Evolutionary conservation across 1,140 invertebrate species (phyloP).

Genomic region (Coenobita brevimanus): DNA sequence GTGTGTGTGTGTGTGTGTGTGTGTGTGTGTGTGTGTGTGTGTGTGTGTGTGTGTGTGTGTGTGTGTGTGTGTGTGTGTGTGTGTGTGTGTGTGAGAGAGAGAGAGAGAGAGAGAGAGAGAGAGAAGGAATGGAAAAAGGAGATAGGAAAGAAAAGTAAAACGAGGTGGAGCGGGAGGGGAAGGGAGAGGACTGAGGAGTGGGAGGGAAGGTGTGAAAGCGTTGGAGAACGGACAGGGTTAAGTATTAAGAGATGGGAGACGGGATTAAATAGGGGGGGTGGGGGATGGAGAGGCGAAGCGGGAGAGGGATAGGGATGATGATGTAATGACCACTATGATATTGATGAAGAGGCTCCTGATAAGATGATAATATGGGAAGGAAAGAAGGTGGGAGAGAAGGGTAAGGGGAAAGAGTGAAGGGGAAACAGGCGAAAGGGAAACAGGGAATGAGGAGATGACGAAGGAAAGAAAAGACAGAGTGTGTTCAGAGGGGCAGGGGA

Average conservation of each 20-base stretch:
- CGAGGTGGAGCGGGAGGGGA: neutral
- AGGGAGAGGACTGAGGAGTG: neutral
- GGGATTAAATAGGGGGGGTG: no score
- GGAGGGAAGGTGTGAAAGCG: neutral
- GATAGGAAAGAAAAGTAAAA: neutral
- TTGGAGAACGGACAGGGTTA: neutral
- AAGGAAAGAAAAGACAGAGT: slow-evolving; percentile 2
- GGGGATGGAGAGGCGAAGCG: no score
- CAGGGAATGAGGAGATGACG: neutral
- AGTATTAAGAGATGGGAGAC: no score
- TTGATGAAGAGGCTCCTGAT: no score
- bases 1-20: slow-evolving; percentile 20
- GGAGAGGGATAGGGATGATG: no score
- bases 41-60: slow-evolving; percentile 12
- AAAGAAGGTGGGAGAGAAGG: neutral
- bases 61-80: slow-evolving; percentile 18
- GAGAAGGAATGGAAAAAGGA: neutral
- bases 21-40: no score
- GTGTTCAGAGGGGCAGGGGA: slow-evolving; percentile 9
- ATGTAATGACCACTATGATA: no score
- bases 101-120: neutral
- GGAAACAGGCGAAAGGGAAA: neutral
- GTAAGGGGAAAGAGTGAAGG: neutral
- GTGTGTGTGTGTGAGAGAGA: neutral
- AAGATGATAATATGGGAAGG: neutral